Base-by-base conservation (phyloP, 2,113 vertebrate species). In the Nesogale talazaci region DNA sequence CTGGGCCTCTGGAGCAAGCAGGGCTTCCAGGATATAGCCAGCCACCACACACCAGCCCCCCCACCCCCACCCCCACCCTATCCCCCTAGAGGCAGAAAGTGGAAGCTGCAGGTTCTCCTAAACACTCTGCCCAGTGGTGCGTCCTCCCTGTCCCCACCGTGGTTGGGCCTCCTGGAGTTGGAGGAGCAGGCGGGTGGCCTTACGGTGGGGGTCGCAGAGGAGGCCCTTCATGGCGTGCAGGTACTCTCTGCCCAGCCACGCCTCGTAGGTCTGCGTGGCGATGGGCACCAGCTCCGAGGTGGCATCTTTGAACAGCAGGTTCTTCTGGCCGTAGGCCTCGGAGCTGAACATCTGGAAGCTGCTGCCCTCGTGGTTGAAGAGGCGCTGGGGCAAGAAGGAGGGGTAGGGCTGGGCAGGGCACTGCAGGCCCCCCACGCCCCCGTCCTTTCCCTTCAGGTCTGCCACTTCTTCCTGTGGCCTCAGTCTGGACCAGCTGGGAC, bases 271-370 rank as follows among this genome's bases (percentile, higher is more conserved):
- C 57, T 99, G 98, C 0, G 94, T 96, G 83, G 96, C 92, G 0
- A 98, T 96, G 52, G 77, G 75, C 81, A 98, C 56, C 3, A 99
- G 98, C 75, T 96, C 96, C 15, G 90, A 94, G 61, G 99, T 98
- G 34, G 94, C 88, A 6, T 99, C 97, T 92, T 98, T 99, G 97
- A 99, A 99, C 46, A 99, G 97, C 79, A 99, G 96, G 57, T 97
- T 98, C 94, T 95, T 97, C 40, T 97, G 97, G 63, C 96, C 67
- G 0, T 98, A 99, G 11, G 23, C 56, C 6, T 87, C 1, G 0
- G 99, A 99, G 52, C 98, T 98, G 97, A 99, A 99, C 97, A 99
- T 98, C 84, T 96, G 88, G 97, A 99, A 99, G 88, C 88, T 88
- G 46, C 98, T 97, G 10, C 86, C 93, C 96, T 97, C 86, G 0